Evolutionary conservation across 1,140 invertebrate species (phyloP), one percentile per base, ranked within the genome.

Genomic region (Battus philenor): DNA sequence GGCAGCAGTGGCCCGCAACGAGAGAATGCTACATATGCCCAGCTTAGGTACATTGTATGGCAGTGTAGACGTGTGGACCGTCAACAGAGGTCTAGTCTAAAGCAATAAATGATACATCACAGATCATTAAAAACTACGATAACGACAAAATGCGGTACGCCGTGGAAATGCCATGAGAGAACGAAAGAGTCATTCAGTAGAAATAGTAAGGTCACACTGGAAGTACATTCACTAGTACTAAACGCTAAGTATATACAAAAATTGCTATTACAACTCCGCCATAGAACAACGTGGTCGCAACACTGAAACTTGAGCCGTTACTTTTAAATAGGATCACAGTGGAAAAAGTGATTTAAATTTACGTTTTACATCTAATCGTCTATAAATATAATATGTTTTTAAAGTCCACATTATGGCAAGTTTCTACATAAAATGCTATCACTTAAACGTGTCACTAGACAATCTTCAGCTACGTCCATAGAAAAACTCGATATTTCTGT

Each of bases 241-340:
- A 70, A 65, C 51, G 57, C 68, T 74, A 78, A 30, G 43, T 66
- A 70, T 83, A 66, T 81, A 74, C 78, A 83, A 72, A 70, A 67
- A 59, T 59, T 64, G 65, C 65, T 68, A 59, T 49, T 20, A 51
- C 34, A 48, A 33, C 52, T 17, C 54, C 50, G 54, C 57, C 51
- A 57, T 39, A 62, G 69, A 68, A 54, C 39, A 72, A 72, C 41
- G 57, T 72, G 71, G 70, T 74, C 71, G 73, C 66, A 59, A 73
- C 68, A 68, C 50, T 64, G 68, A 77, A 72, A 68, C 57, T 82
- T 80, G 78, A 82, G 81, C 81, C 67, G 47, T 81, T 71, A 78
- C 54, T 68, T 73, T 79, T 79, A 81, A 77, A 72, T 79, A 82
- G 78, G 81, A 85, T 85, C 81, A 85, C 81, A 85, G 81, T 85